Conservation (phyloP, 2,113 vertebrate genomes). For the Emberiza fucata region DNA sequence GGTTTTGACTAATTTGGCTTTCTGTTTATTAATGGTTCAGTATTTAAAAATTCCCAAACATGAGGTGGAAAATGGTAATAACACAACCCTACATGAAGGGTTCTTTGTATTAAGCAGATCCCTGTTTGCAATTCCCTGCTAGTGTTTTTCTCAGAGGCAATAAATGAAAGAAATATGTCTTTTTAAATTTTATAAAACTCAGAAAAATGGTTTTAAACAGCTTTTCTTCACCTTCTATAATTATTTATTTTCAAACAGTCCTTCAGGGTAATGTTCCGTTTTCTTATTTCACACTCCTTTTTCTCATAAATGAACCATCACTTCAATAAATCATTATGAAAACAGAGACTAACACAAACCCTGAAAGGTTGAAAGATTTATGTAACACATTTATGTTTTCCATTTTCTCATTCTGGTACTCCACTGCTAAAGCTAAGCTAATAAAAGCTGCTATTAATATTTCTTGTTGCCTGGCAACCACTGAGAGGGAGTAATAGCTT, state of each 20-base stretch:
- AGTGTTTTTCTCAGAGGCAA: slow-evolving; percentile 69
- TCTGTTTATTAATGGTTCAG: slow-evolving; percentile 35
- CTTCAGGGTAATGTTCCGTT: slow-evolving; percentile 97
- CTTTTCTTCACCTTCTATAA: slow-evolving; percentile 93
- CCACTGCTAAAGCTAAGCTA: slow-evolving; percentile 98
- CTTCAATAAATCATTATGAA: slow-evolving; percentile 99
- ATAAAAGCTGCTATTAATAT: slow-evolving; percentile 99
- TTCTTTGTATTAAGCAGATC: slow-evolving; percentile 45
- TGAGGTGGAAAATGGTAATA: slow-evolving; percentile 11
- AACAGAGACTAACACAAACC: slow-evolving; percentile 96
- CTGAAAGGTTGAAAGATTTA: slow-evolving; percentile 99
- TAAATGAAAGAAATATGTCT: slow-evolving; percentile 78
- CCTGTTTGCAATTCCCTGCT: slow-evolving; percentile 40
- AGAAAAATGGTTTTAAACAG: slow-evolving; percentile 87
- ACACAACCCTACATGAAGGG: neutral
- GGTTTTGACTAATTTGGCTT: slow-evolving; percentile 23
- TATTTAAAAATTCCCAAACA: slow-evolving; percentile 42
- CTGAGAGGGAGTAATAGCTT: slow-evolving; percentile 99
- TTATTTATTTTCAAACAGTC: slow-evolving; percentile 99
- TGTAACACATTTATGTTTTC: slow-evolving; percentile 99
- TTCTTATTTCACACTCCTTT: slow-evolving; percentile 95
- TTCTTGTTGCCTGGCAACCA: slow-evolving; percentile 99
- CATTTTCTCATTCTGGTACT: slow-evolving; percentile 99
- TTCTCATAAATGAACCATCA: slow-evolving; percentile 99
- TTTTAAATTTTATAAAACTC: slow-evolving; percentile 87